Percentiles rank a stretch among this genome's conserved stretches.
phyloP scores from a whole-genome alignment of 2,888 invertebrate genomes.

The Pollenia amentaria region DNA sequence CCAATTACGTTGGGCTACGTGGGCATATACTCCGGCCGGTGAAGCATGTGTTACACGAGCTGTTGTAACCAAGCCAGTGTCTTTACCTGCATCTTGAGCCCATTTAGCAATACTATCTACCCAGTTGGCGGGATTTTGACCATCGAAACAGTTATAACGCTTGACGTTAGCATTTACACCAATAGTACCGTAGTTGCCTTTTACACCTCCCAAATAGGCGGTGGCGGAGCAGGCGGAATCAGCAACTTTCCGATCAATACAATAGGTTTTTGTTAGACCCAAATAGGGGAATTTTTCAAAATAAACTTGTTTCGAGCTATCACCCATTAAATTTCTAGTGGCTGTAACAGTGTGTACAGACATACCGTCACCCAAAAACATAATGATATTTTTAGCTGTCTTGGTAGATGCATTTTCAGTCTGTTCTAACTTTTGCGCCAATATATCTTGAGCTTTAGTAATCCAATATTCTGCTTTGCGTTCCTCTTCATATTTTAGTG shows the following conservation, averaged over 20 bases:
- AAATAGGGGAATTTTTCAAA: slow-evolving; percentile 88
- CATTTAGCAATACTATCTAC: slow-evolving; percentile 89
- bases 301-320: slow-evolving; percentile 87
- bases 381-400: slow-evolving; percentile 87
- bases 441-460: slow-evolving; percentile 80
- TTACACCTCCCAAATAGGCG: slow-evolving; percentile 91
- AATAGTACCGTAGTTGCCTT: slow-evolving; percentile 90
- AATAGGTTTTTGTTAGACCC: slow-evolving; percentile 88
- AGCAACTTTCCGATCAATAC: slow-evolving; percentile 90
- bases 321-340: slow-evolving; percentile 87
- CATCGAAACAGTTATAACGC: slow-evolving; percentile 88
- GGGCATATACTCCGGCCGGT: slow-evolving; percentile 90
- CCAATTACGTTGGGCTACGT: slow-evolving; percentile 89
- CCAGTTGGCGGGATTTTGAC: slow-evolving; percentile 85
- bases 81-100: slow-evolving; percentile 89
- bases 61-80: slow-evolving; percentile 90
- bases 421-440: slow-evolving; percentile 78
- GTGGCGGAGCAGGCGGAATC: slow-evolving; percentile 94
- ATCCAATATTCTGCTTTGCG: slow-evolving; percentile 80
- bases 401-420: slow-evolving; percentile 76
- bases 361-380: slow-evolving; percentile 92
- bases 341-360: slow-evolving; percentile 89
- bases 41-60: slow-evolving; percentile 92
- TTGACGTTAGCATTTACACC: slow-evolving; percentile 89
- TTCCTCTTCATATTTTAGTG: slow-evolving; percentile 78